Conservation (phyloP, 2,888 invertebrate species). For the Shargacucullia verbasci region DNA sequence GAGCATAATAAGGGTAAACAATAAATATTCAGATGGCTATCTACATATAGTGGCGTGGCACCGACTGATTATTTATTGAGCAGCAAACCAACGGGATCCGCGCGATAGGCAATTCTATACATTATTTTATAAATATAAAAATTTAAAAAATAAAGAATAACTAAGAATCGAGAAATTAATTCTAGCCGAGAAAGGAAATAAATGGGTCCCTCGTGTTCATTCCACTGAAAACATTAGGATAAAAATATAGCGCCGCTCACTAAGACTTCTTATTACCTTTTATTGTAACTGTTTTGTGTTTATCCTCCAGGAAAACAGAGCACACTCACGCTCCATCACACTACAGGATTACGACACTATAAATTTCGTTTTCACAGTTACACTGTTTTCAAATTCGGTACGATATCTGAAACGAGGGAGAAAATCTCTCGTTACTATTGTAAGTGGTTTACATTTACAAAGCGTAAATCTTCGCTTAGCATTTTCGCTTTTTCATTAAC, state of each 20-base stretch:
- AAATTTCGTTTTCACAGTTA: conserved; percentile 56
- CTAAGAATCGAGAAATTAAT: conserved; percentile 40
- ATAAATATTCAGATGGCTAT: neutral
- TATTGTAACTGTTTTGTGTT: conserved; percentile 64
- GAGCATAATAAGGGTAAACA: neutral
- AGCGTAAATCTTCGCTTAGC: conserved; percentile 55
- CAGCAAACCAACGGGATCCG: neutral
- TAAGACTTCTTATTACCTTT: conserved; percentile 69
- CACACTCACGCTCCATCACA: conserved; percentile 75
- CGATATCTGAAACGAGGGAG: conserved; percentile 81
- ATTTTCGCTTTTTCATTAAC: conserved; percentile 51
- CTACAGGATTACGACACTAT: conserved; percentile 55
- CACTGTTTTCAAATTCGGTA: conserved; percentile 58
- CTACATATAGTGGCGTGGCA: conserved; percentile 7
- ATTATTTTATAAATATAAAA: conserved; percentile 2
- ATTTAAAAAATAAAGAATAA: conserved; percentile 21
- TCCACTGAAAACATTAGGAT: conserved; percentile 39
- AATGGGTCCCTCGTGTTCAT: conserved; percentile 34
- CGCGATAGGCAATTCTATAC: neutral
- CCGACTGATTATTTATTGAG: conserved; percentile 7
- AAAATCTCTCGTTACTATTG: conserved; percentile 66
- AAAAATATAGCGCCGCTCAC: conserved; percentile 24
- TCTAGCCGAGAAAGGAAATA: conserved; percentile 28
- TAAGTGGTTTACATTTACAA: conserved; percentile 22
- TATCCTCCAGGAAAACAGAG: conserved; percentile 65